These are phyloP conservation scores for Mormyrus proboscirostris DNA, from an alignment of 2,797 vertebrate species.

Conservation along the genomic window DNA sequence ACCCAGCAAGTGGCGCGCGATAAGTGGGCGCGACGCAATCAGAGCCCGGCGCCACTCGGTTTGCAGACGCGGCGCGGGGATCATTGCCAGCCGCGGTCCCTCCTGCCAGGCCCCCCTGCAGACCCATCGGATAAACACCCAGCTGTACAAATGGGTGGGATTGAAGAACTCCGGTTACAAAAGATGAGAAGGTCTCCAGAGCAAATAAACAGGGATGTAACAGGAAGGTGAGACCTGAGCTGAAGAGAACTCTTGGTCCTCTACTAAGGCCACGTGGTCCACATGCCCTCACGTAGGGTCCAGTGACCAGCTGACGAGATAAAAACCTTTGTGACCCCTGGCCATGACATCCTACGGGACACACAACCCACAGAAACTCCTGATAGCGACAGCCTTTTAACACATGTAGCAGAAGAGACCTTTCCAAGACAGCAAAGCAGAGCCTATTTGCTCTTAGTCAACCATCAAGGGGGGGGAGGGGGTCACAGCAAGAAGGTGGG, in stretches of 20 bases:
- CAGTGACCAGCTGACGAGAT: not conserved
- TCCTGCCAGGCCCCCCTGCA: not conserved
- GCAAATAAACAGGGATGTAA: conserved; percentile 4
- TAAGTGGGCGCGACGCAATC: not conserved
- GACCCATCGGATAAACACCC: not conserved
- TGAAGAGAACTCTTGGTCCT: not conserved
- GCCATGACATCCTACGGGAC: not conserved
- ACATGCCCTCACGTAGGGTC: not conserved
- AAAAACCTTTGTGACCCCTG: not conserved
- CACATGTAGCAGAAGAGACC: not conserved
- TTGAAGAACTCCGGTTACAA: not conserved
- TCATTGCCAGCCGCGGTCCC: not conserved
- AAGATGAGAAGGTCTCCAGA: not conserved
- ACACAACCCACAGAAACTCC: not conserved
- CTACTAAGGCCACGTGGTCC: not conserved
- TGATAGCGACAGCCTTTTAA: not conserved
- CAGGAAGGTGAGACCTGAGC: not conserved
- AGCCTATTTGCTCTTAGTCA: not conserved
- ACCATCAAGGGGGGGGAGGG: not conserved
- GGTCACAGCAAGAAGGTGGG: not conserved
- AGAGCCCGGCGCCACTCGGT: not conserved
- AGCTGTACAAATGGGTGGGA: conserved; percentile 9
- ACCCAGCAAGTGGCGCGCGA: not conserved
- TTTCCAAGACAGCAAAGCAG: not conserved
- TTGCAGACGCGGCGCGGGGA: not conserved